Base-by-base conservation (phyloP, 2,113 vertebrate genomes). In the Neolamprologus hecqui region DNA sequence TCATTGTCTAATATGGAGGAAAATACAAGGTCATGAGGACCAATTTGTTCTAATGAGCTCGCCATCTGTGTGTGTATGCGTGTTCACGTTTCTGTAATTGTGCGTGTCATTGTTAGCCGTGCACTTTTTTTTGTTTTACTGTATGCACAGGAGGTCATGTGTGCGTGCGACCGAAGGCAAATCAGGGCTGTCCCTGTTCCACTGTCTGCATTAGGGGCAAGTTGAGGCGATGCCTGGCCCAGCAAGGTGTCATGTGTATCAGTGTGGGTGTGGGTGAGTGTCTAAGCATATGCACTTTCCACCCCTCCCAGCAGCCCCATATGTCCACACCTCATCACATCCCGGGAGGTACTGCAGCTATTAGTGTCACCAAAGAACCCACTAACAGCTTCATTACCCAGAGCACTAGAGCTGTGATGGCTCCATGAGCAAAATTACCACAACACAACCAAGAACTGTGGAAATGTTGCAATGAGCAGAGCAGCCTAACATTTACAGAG, bases 351-450 rank as follows among this genome's bases (percentile, higher is more conserved):
- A 54, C 83, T 65, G 82, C 85, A 12, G 60, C 91, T 88, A 94
- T 95, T 93, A 94, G 88, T 92, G 93, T 92, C 93, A 94, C 68
- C 88, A 93, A 90, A 92, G 88, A 94, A 90, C 75, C 31, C 57
- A 57, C 92, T 93, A 92, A 94, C 94, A 92, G 92, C 91, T 90
- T 94, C 94, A 93, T 94, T 94, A 94, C 91, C 87, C 93, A 81
- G 81, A 86, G 91, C 82, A 60, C 21, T 86, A 53, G 79, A 88
- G 86, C 89, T 26, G 89, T 58, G 89, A 93, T 85, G 89, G 84
- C 79, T 58, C 53, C 55, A 84, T 70, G 80, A 84, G 31, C 83
- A 35, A 14, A 82, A 84, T 80, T 37, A 89, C 58, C 91, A 88
- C 47, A 92, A 92, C 86, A 92, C 85, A 70, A 21, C 77, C 19